These are phyloP conservation scores for Pomatostomus ruficeps DNA, from an alignment of 2,113 vertebrate species.

Conservation along the genomic window DNA sequence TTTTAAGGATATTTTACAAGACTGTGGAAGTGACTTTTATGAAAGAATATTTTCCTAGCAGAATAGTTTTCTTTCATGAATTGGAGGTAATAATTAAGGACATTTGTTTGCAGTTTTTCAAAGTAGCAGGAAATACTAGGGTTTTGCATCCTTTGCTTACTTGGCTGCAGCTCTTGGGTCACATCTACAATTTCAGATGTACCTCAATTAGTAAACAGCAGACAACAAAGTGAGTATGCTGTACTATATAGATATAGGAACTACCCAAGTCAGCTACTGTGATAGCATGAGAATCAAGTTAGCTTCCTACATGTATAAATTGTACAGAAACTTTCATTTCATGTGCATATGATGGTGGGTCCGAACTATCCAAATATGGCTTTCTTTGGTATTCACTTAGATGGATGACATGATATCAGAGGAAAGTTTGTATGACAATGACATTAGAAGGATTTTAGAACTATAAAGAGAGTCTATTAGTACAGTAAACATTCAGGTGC, in stretches of 20 bases:
- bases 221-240: background rate
- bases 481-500: background rate
- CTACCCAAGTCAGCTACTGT: background rate
- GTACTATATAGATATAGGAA: background rate
- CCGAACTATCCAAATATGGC: background rate
- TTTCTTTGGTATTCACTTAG: background rate
- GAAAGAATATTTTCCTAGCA: background rate
- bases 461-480: background rate
- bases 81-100: background rate
- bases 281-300: background rate
- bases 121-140: background rate
- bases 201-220: background rate
- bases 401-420: background rate
- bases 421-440: background rate
- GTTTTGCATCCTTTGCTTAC: background rate
- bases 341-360: rapidly evolving
- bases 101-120: background rate
- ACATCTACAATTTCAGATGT: background rate
- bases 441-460: background rate
- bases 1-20: background rate
- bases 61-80: background rate
- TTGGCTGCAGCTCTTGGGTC: background rate
- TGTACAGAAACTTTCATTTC: background rate
- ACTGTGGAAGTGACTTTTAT: background rate
- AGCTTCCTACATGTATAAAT: rapidly evolving